phyloP scores from a whole-genome alignment of 1,140 invertebrate species.

The Harlomillsia oculata region DNA sequence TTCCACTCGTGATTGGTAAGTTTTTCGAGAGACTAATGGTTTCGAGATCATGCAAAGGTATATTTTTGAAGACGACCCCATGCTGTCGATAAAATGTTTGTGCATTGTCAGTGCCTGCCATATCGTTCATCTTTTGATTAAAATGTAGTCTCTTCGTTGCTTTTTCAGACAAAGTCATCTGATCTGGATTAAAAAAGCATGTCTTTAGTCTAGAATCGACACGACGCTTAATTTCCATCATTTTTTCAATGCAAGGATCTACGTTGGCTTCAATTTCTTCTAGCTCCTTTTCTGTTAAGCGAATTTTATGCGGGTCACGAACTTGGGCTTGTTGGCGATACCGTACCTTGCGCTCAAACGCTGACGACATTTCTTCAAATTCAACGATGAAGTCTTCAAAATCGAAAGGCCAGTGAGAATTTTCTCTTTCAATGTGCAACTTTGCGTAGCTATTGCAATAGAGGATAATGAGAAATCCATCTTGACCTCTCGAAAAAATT shows the following conservation, averaged over 20 bases:
- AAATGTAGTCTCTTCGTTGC: slow-evolving; percentile 5
- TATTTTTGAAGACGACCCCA: slow-evolving; percentile 10
- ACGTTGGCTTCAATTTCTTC: slow-evolving; percentile 20
- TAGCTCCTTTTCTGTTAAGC: slow-evolving; percentile 13
- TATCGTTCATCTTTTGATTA: neutral
- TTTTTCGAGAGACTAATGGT: slow-evolving; percentile 13
- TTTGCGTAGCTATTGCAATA: slow-evolving; percentile 32
- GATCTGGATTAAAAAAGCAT: neutral
- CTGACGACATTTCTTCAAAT: slow-evolving; percentile 25
- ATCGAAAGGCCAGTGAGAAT: slow-evolving; percentile 30
- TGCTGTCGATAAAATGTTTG: neutral
- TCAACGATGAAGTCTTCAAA: slow-evolving; percentile 31
- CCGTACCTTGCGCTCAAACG: slow-evolving; percentile 23
- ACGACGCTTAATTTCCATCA: slow-evolving; percentile 14
- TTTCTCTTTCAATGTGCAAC: slow-evolving; percentile 24
- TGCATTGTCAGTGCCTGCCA: neutral
- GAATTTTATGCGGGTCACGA: slow-evolving; percentile 19
- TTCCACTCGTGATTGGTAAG: slow-evolving; percentile 10
- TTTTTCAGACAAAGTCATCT: slow-evolving; percentile 1
- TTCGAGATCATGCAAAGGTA: slow-evolving; percentile 14
- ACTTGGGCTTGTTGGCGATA: slow-evolving; percentile 1
- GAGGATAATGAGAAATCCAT: slow-evolving; percentile 21
- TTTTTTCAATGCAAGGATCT: slow-evolving; percentile 23
- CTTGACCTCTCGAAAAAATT: neutral
- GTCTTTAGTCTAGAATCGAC: slow-evolving; percentile 10